A percentile compares a stretch with the other conserved stretches of the same genome.
Evolutionary conservation across 2,888 invertebrate genomes (phyloP).

Genomic region (Agrotis exclamationis): DNA sequence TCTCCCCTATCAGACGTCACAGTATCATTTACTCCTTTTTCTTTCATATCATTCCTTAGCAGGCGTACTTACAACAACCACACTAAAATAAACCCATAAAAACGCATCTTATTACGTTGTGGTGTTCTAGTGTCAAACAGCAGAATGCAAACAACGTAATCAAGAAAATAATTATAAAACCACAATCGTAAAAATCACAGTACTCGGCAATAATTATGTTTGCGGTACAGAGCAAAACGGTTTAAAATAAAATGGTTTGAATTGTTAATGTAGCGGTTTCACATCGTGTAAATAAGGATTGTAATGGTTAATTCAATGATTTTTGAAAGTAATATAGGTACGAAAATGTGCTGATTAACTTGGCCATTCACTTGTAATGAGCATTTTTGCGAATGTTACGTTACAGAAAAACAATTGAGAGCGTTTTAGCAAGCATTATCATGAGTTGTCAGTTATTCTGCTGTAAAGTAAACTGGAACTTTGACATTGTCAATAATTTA

Average conservation of each 20-base stretch:
- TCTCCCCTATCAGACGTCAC: no score
- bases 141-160: conserved; percentile 32
- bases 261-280: conserved; percentile 42
- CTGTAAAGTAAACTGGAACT: no score
- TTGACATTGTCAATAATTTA: no score
- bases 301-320: conserved; percentile 10
- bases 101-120: conserved; percentile 6
- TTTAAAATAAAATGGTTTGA: conserved; percentile 35
- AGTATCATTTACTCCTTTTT: no score
- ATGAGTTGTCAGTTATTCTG: no score
- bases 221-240: conserved; percentile 23
- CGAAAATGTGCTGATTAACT: no score
- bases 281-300: conserved; percentile 22
- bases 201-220: conserved; percentile 22
- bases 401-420: no score
- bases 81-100: conserved; percentile 5
- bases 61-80: not conserved
- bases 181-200: conserved; percentile 35
- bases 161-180: conserved; percentile 40
- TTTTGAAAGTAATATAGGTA: no score
- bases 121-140: conserved; percentile 16
- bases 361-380: no score
- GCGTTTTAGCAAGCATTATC: no score
- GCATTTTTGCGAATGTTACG: no score
- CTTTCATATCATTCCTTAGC: no score